A percentile compares a stretch with the other conserved stretches of the same genome.
phyloP scores from a whole-genome alignment of 35 echinoderm and acorn worm genomes.

The Lytechinus pictus region DNA sequence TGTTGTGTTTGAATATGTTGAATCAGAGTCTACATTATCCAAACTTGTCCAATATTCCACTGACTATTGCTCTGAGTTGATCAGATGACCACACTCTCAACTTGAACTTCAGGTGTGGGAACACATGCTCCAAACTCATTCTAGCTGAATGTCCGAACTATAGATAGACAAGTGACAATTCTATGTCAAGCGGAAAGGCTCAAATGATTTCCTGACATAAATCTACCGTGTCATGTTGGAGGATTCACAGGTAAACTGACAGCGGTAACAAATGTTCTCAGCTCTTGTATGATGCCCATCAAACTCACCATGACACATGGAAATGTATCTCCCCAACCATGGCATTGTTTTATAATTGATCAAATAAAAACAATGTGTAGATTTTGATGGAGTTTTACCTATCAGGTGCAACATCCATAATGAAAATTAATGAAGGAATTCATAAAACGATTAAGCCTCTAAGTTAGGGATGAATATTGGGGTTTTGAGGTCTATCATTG shows the following conservation, averaged over 20 bases:
- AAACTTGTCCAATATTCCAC: neutral
- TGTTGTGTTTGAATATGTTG: too few relatives aligned
- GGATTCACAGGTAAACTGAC: neutral
- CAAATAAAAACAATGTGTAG: neutral
- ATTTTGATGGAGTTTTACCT: neutral
- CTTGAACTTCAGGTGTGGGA: neutral
- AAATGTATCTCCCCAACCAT: neutral
- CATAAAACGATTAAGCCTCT: neutral
- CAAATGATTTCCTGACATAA: constrained; percentile 12
- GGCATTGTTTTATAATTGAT: neutral
- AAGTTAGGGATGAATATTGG: neutral
- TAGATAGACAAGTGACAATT: neutral
- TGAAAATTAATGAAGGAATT: neutral
- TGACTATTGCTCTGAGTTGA: neutral
- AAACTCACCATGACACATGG: neutral
- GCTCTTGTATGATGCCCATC: neutral
- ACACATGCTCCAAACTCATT: neutral
- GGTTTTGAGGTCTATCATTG: neutral
- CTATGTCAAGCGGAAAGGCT: neutral
- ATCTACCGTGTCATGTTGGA: neutral
- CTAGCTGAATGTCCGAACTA: neutral
- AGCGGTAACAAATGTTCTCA: neutral
- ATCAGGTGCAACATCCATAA: neutral
- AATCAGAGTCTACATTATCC: neutral
- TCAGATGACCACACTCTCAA: neutral